Evolutionary conservation across 2,797 vertebrate genomes (phyloP).

Genomic region (Prionace glauca): DNA sequence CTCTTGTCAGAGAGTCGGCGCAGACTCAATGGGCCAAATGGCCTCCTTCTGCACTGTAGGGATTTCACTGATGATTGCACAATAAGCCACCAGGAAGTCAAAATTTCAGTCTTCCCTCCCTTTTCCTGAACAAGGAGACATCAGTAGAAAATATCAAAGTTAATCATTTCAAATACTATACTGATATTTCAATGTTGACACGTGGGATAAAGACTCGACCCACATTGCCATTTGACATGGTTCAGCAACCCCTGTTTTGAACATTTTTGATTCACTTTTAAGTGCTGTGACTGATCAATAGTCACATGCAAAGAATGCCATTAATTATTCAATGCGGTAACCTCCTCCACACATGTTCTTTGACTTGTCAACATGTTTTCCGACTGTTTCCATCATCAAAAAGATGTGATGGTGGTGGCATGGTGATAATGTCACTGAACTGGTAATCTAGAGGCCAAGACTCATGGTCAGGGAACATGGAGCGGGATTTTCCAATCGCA

Average conservation of each 20-base stretch:
- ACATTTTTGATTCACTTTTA: not conserved
- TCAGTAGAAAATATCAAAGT: not conserved
- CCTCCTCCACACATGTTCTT: not conserved
- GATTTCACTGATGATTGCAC: too few species aligned
- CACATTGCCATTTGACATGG: too few species aligned
- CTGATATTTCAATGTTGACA: not conserved
- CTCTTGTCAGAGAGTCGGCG: too few species aligned
- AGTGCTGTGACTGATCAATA: not conserved
- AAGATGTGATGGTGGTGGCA: too few species aligned
- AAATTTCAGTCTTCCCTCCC: not conserved
- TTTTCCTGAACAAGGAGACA: not conserved
- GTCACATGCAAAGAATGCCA: not conserved
- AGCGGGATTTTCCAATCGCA: too few species aligned
- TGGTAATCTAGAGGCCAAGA: too few species aligned
- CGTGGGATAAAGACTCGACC: not conserved
- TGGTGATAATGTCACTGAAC: too few species aligned
- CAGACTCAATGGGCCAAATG: too few species aligned
- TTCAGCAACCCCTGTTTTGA: not conserved
- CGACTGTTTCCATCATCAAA: not conserved
- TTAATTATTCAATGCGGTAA: not conserved
- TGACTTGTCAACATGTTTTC: not conserved
- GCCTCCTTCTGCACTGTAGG: too few species aligned
- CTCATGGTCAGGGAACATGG: too few species aligned
- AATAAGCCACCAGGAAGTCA: not conserved
- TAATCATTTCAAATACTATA: not conserved